Conservation (phyloP, 1,140 invertebrate species). For the Drosophila sproati region DNA sequence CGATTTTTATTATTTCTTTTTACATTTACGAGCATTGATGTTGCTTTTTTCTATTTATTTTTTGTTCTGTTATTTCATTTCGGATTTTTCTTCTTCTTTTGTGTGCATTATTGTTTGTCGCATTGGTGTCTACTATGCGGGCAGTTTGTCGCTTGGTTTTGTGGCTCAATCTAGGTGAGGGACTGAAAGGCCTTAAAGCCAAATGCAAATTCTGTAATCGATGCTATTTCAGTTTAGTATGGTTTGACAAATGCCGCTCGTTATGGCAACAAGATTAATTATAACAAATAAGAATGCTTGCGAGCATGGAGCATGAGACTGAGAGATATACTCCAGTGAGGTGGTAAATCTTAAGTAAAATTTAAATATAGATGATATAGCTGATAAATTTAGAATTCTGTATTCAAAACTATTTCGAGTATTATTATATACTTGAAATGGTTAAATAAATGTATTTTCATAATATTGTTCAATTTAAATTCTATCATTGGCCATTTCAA, state of each 20-base stretch:
- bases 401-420: too few relatives aligned
- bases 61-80: constrained; percentile 13
- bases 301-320: not conserved
- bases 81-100: constrained; percentile 14
- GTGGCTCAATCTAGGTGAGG: constrained; percentile 52
- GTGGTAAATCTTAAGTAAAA: too few relatives aligned
- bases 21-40: constrained; percentile 29
- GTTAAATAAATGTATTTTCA: too few relatives aligned
- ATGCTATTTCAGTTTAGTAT: constrained; percentile 16
- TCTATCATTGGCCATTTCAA: not conserved
- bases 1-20: constrained; percentile 73
- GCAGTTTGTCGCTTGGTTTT: constrained; percentile 35
- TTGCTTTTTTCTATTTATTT: constrained; percentile 25
- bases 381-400: too few relatives aligned
- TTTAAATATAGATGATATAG: too few relatives aligned
- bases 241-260: not conserved
- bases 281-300: not conserved
- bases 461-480: too few relatives aligned
- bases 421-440: not conserved
- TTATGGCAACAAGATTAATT: constrained; percentile 9
- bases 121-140: constrained; percentile 15
- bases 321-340: not conserved
- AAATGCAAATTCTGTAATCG: constrained; percentile 29
- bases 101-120: constrained; percentile 29
- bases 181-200: constrained; percentile 35